These are phyloP conservation scores for Zapornia atra DNA, from an alignment of 2,113 vertebrate genomes.

Conservation along the genomic window DNA sequence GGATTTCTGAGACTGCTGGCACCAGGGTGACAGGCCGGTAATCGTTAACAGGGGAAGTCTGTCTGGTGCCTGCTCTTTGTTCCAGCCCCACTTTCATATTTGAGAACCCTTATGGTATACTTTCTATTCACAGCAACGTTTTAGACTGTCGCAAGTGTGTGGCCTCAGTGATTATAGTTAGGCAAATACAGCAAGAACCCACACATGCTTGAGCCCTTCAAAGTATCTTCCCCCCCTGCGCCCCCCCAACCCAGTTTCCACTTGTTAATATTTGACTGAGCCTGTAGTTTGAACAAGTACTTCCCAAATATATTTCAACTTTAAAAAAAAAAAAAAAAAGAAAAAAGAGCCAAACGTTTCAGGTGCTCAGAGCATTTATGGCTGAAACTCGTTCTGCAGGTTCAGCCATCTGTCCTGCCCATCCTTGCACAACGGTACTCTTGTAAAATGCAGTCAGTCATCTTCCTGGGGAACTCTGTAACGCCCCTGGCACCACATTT, in stretches of 20 bases:
- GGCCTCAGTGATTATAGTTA: slow-evolving; percentile 37
- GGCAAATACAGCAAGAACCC: slow-evolving; percentile 58
- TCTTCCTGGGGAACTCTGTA: neutral
- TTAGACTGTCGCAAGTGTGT: slow-evolving; percentile 51
- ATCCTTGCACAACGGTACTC: slow-evolving; percentile 32
- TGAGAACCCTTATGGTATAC: slow-evolving; percentile 72
- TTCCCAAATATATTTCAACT: slow-evolving; percentile 64
- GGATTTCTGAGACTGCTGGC: slow-evolving; percentile 76
- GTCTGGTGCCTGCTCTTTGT: slow-evolving; percentile 77
- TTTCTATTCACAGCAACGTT: slow-evolving; percentile 65
- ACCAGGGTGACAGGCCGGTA: slow-evolving; percentile 72
- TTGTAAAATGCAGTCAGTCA: neutral
- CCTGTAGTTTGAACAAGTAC: slow-evolving; percentile 66
- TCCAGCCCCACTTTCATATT: slow-evolving; percentile 71
- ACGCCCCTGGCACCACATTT: neutral
- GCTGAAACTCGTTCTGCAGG: slow-evolving; percentile 53
- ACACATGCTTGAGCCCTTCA: slow-evolving; percentile 50
- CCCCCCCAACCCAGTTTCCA: neutral
- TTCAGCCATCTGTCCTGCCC: slow-evolving; percentile 56
- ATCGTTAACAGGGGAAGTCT: slow-evolving; percentile 79
- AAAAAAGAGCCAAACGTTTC: neutral
- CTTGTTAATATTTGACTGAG: slow-evolving; percentile 54
- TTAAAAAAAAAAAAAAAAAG: slow-evolving; percentile 14
- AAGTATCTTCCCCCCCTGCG: neutral
- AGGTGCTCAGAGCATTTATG: neutral